Evolutionary conservation across 92 coral and sea anemone genomes (phyloP).

Genomic region (Muricea muricata): DNA sequence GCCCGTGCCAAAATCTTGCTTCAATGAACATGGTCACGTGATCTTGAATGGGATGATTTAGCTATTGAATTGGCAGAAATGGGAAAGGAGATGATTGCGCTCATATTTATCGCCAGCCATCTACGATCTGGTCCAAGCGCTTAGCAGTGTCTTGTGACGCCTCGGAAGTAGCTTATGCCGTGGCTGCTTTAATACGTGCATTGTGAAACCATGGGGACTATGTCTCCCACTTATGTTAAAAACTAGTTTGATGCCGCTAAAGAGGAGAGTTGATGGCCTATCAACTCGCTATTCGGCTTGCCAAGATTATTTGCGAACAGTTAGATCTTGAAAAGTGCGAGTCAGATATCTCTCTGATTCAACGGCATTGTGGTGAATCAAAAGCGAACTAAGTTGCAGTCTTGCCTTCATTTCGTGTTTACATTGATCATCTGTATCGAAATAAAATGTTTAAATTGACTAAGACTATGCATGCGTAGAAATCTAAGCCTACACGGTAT

Average conservation of each 20-base stretch:
- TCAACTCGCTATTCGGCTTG: constrained; percentile 50
- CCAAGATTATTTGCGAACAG: constrained; percentile 36
- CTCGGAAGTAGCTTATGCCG: not conserved
- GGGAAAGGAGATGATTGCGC: constrained; percentile 53
- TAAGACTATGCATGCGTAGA: too few relatives aligned
- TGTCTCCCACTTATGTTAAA: constrained; percentile 36
- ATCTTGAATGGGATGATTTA: constrained; percentile 64
- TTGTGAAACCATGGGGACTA: not conserved
- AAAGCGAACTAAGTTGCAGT: too few relatives aligned
- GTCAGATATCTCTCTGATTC: constrained; percentile 45
- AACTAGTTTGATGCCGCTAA: constrained; percentile 55
- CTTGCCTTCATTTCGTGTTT: too few relatives aligned
- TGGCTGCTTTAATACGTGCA: not conserved
- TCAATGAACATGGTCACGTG: constrained; percentile 60
- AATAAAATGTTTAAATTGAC: too few relatives aligned
- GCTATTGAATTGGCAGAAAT: constrained; percentile 48
- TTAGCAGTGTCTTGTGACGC: constrained; percentile 8
- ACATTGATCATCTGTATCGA: too few relatives aligned
- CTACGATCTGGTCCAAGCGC: not conserved
- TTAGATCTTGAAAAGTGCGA: constrained; percentile 24
- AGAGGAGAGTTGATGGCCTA: constrained; percentile 58
- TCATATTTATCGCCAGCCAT: constrained; percentile 28
- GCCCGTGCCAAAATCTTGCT: constrained; percentile 56
- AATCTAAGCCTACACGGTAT: too few relatives aligned
- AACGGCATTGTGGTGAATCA: constrained; percentile 44